Evolutionary conservation across 2,888 invertebrate genomes (phyloP).

Genomic region (Troides oblongomaculatus): DNA sequence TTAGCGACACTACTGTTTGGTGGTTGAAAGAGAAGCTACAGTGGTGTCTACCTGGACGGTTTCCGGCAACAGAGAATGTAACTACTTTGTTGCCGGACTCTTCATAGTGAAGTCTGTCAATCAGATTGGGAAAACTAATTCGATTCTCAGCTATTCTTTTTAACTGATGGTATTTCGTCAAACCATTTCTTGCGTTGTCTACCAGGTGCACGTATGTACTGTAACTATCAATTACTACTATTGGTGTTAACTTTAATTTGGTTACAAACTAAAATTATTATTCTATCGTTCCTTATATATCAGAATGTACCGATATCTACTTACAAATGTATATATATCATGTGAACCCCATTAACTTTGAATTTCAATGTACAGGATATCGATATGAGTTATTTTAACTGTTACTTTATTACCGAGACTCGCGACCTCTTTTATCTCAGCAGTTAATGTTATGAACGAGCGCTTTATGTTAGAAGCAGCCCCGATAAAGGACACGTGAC

Average conservation of each 20-base stretch:
- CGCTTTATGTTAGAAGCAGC: slow-evolving; percentile 10
- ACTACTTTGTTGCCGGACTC: too few species aligned
- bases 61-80: too few species aligned
- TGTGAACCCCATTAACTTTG: neutral
- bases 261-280: neutral
- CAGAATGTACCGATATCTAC: neutral
- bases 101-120: too few species aligned
- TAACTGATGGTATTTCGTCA: too few species aligned
- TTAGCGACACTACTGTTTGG: too few species aligned
- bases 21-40: too few species aligned
- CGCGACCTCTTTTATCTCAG: slow-evolving; percentile 12
- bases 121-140: too few species aligned
- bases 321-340: neutral
- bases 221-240: neutral
- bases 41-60: too few species aligned
- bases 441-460: slow-evolving; percentile 18
- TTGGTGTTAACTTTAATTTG: neutral
- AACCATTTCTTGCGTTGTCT: too few species aligned
- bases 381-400: slow-evolving; percentile 9
- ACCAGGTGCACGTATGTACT: too few species aligned
- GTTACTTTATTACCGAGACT: slow-evolving; percentile 14
- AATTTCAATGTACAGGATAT: slow-evolving; percentile 1
- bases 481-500: slow-evolving; percentile 21
- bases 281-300: neutral
- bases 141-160: too few species aligned